These are phyloP conservation scores for Lissocephala sabroskyi DNA, from an alignment of 2,888 invertebrate species.

Conservation along the genomic window DNA sequence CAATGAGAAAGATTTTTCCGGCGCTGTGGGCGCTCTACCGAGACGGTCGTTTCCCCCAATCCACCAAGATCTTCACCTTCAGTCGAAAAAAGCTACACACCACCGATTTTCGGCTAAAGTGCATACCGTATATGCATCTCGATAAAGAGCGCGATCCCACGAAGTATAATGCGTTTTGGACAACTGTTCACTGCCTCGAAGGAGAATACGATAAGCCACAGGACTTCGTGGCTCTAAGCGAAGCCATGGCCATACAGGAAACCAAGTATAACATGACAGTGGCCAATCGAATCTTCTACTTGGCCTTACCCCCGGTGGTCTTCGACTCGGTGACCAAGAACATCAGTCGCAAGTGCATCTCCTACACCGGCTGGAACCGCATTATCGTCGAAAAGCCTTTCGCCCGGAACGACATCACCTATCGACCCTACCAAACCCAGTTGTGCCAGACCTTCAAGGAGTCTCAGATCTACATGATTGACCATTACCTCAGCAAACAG, in stretches of 20 bases:
- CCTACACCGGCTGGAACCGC: conserved; percentile 36
- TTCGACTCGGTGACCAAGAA: conserved; percentile 39
- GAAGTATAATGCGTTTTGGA: conserved; percentile 46
- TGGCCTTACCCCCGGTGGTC: conserved; percentile 34
- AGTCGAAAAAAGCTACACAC: conserved; percentile 29
- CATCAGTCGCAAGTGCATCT: conserved; percentile 30
- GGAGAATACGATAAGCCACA: conserved; percentile 30
- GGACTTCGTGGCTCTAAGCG: conserved; percentile 22
- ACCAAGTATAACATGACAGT: conserved; percentile 19
- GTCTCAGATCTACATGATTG: conserved; percentile 48
- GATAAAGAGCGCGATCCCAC: conserved; percentile 25
- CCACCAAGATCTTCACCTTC: conserved; percentile 35
- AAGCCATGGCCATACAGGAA: conserved; percentile 34
- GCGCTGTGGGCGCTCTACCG: conserved; percentile 45
- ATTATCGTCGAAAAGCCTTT: conserved; percentile 48
- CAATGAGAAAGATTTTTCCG: conserved; percentile 33
- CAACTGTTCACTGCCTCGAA: conserved; percentile 27
- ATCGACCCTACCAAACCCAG: conserved; percentile 27
- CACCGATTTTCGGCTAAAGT: conserved; percentile 26
- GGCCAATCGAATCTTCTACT: conserved; percentile 47
- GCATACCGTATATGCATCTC: conserved; percentile 38
- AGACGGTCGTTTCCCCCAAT: conserved; percentile 39
- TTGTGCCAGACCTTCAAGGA: conserved; percentile 45
- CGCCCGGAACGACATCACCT: conserved; percentile 32
- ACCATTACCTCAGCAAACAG: conserved; percentile 36